Evolutionary conservation across 2,797 vertebrate species (phyloP).

Genomic region (Argyrosomus regius): DNA sequence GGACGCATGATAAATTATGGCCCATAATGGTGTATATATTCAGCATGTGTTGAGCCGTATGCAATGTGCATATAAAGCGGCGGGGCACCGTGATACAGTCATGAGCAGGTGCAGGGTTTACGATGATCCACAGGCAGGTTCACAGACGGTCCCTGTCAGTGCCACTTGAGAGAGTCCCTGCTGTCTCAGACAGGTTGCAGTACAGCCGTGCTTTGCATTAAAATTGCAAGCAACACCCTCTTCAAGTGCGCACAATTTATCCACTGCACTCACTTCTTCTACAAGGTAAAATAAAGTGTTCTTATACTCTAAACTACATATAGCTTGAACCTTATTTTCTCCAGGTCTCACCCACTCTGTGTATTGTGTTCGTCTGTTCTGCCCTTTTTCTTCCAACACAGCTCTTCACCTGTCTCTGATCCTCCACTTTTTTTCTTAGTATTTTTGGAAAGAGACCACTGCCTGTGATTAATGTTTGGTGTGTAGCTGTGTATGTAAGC

Average conservation of each 20-base stretch:
- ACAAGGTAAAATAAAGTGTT: slow-evolving; percentile 52
- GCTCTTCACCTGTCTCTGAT: slow-evolving; percentile 55
- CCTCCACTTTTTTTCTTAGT: slow-evolving; percentile 10
- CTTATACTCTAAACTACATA: slow-evolving; percentile 43
- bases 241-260: slow-evolving; percentile 47
- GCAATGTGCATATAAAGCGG: slow-evolving; percentile 67
- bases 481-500: slow-evolving; percentile 80
- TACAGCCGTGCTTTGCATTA: slow-evolving; percentile 78
- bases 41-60: slow-evolving; percentile 71
- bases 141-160: slow-evolving; percentile 76
- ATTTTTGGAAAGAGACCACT: slow-evolving; percentile 55
- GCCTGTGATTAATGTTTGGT: slow-evolving; percentile 83
- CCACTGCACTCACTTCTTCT: slow-evolving; percentile 34
- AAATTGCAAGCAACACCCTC: slow-evolving; percentile 73
- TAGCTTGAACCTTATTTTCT: slow-evolving; percentile 23
- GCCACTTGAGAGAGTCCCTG: slow-evolving; percentile 74
- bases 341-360: slow-evolving; percentile 29
- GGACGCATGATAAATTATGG: slow-evolving; percentile 78
- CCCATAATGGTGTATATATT: slow-evolving; percentile 67
- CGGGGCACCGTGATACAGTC: slow-evolving; percentile 51
- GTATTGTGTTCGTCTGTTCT: slow-evolving; percentile 17
- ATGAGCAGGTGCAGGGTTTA: slow-evolving; percentile 77
- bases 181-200: slow-evolving; percentile 78
- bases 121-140: slow-evolving; percentile 73
- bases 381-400: slow-evolving; percentile 48